Conservation (phyloP, 2,113 vertebrate species). For the Heliornis fulica region DNA sequence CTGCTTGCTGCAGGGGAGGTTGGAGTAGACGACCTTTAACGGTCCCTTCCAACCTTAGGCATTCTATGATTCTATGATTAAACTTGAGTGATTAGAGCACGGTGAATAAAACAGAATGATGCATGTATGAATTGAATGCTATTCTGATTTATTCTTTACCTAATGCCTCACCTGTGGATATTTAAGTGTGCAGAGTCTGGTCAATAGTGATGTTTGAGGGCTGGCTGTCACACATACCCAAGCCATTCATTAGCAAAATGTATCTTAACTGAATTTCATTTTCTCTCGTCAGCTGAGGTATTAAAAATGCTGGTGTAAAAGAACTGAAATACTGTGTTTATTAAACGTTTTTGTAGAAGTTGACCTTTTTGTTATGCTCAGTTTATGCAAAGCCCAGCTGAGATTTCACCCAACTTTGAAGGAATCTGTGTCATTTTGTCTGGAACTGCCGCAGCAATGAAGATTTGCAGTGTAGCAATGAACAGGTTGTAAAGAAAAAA, state of each 20-base stretch:
- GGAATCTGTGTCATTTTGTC: background rate
- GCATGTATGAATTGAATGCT: background rate
- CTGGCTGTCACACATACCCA: rapidly evolving
- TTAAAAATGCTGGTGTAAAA: background rate
- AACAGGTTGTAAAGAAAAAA: background rate
- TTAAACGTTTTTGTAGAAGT: background rate
- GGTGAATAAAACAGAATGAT: background rate
- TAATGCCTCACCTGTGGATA: background rate
- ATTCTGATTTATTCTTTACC: background rate
- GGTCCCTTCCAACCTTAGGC: too few species aligned
- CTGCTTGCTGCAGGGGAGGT: too few species aligned
- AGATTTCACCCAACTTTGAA: background rate
- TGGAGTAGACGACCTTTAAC: too few species aligned
- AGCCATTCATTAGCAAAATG: background rate
- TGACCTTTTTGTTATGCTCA: background rate
- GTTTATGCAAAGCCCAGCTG: background rate
- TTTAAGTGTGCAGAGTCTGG: background rate
- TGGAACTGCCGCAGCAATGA: background rate
- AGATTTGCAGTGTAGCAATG: background rate
- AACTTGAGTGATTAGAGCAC: background rate
- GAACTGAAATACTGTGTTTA: background rate
- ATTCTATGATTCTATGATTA: too few species aligned
- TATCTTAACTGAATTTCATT: background rate
- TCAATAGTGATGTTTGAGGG: background rate
- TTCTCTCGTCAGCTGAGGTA: background rate